Base-by-base conservation (phyloP, 2,888 invertebrate genomes). In the Pammene fasciana region DNA sequence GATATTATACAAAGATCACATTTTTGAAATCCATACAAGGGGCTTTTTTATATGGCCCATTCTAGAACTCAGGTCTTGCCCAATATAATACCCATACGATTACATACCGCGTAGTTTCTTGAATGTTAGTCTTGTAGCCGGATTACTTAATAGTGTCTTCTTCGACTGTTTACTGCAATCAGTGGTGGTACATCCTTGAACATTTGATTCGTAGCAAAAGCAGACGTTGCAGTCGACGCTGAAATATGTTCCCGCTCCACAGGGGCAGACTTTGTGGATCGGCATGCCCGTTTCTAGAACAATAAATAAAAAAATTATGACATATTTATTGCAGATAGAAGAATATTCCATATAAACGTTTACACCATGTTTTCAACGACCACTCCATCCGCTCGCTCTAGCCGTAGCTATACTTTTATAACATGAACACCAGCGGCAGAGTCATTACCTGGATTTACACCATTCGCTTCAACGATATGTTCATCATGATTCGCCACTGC, bases 101-200 rank as follows among this genome's bases (percentile, higher is more conserved):
- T 26, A 13, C 61, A 11, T 48, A 61, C 61, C 61, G 0, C 18
- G 36, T 18, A 61, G 14, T n/a, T 61, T 61, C 14, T 61, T 48
- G 50, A 36, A 61, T 38, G 5, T 13, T 18, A 14, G n/a, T n/a
- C 2, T 6, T 8, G 13, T 7, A 8, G 11, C 41, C 9, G 26
- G 45, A n/a, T 59, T 59, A 10, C 26, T 10, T 9, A n/a, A 10
- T 1, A 59, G 43, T 18, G 3, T 43, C 41, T 3, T 7, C 18
- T 26, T 43, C 18, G 18, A 0, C 6, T n/a, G 5, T n/a, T 14
- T n/a, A 11, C 0, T 1, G n/a, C 59, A 57, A 6, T 0, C 0
- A 13, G 13, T 9, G 7, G 0, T 0, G 0, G 59, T 59, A n/a
- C 59, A 59, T 0, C 26, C n/a, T 34, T 45, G 59, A 2, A 34